A percentile compares a stretch with the other conserved stretches of the same genome.
Evolutionary conservation across 1,140 invertebrate genomes (phyloP).

Genomic region (Microplitis demolitor): DNA sequence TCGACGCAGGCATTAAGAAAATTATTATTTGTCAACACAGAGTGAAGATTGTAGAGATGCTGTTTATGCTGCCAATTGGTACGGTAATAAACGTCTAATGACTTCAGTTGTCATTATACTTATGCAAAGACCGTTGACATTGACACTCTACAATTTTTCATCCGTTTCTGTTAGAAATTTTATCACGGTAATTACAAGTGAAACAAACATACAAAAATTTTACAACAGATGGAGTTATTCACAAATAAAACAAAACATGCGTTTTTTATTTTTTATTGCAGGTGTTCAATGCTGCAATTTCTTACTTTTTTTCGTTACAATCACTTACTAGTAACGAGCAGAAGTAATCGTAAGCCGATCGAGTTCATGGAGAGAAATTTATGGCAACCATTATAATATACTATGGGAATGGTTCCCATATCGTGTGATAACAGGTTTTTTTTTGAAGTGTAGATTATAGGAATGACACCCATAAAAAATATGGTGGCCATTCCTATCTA

Average conservation of each 20-base stretch:
- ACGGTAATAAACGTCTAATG: conserved; percentile 8
- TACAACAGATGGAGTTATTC: too few relatives aligned
- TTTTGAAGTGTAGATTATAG: too few relatives aligned
- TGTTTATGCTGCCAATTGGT: conserved; percentile 29
- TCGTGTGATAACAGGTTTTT: too few relatives aligned
- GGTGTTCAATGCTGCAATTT: conserved; percentile 16
- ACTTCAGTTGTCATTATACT: conserved; percentile 30
- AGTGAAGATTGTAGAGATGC: conserved; percentile 24
- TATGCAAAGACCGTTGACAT: conserved; percentile 30
- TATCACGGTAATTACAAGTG: conserved; percentile 24
- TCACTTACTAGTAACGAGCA: not conserved
- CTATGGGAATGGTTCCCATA: too few relatives aligned
- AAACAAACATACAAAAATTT: too few relatives aligned
- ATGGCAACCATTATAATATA: too few relatives aligned
- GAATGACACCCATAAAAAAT: too few relatives aligned
- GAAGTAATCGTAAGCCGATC: too few relatives aligned
- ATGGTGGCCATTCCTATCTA: too few relatives aligned
- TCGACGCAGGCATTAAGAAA: not conserved
- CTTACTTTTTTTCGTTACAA: conserved; percentile 18
- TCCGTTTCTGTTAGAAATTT: conserved; percentile 34
- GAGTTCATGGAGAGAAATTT: too few relatives aligned
- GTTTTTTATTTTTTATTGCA: not conserved
- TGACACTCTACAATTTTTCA: conserved; percentile 30
- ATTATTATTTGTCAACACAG: conserved; percentile 13
- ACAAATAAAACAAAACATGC: not conserved